Percentiles rank a stretch among this genome's conserved stretches.
Evolutionary conservation across 2,888 invertebrate species (phyloP).

Genomic region (Coenonympha glycerion): DNA sequence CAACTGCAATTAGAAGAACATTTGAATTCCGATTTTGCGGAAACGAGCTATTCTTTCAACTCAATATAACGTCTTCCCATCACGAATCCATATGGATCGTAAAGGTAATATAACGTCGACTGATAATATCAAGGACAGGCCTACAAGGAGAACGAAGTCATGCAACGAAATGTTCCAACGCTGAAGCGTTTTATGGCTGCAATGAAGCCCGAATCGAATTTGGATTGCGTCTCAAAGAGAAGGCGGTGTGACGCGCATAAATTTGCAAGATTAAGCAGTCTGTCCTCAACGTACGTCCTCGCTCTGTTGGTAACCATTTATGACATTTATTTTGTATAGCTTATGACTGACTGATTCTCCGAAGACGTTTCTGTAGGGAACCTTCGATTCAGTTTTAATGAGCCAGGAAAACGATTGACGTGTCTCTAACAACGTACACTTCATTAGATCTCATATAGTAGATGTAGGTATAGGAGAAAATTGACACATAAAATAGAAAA

Average conservation of each 20-base stretch:
- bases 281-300: slow-evolving; percentile 38
- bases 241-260: slow-evolving; percentile 74
- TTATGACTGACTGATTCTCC: not conserved
- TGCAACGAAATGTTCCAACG: slow-evolving; percentile 56
- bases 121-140: not conserved
- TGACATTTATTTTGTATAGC: slow-evolving; percentile 53
- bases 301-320: slow-evolving; percentile 36
- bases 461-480: too few species aligned
- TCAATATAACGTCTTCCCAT: not conserved
- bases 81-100: not conserved
- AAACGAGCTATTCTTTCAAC: not conserved
- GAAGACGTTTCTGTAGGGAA: not conserved
- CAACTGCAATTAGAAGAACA: too few species aligned
- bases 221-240: slow-evolving; percentile 66
- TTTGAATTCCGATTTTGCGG: too few species aligned
- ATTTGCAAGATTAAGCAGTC: slow-evolving; percentile 71
- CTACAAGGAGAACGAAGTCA: not conserved
- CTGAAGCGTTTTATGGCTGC: slow-evolving; percentile 9
- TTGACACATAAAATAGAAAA: too few species aligned
- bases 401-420: too few species aligned
- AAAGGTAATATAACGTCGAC: not conserved
- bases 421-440: too few species aligned
- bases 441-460: too few species aligned
- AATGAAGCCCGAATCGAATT: slow-evolving; percentile 53
- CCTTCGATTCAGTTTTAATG: too few species aligned